These are phyloP conservation scores for Neoaliturus tenellus DNA, from an alignment of 2,888 invertebrate species.

Conservation along the genomic window DNA sequence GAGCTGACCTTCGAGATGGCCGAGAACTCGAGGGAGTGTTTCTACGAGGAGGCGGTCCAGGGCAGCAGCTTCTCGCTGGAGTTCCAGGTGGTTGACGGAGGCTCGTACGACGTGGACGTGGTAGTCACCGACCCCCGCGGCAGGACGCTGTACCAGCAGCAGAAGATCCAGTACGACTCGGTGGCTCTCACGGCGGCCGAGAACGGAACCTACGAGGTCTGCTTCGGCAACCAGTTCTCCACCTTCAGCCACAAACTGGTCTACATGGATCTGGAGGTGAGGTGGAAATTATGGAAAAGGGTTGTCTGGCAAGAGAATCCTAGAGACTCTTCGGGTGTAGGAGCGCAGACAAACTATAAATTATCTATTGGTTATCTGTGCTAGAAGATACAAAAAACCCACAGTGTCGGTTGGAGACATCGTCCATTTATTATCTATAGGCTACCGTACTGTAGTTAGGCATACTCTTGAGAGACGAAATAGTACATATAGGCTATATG, in stretches of 20 bases:
- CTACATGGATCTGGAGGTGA: constrained; percentile 98
- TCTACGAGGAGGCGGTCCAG: constrained; percentile 94
- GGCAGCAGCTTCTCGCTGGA: constrained; percentile 93
- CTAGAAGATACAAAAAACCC: no score
- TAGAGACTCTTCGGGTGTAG: no score
- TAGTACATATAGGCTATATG: no score
- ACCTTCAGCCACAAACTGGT: constrained; percentile 99
- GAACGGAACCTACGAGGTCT: constrained; percentile 88
- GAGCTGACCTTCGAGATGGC: constrained; percentile 98
- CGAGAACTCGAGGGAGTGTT: constrained; percentile 98
- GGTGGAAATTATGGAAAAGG: no score
- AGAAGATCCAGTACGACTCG: constrained; percentile 97
- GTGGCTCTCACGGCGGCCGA: constrained; percentile 87
- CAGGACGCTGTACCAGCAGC: constrained; percentile 92
- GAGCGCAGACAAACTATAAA: no score
- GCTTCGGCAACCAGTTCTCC: constrained; percentile 99
- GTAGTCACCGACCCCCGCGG: constrained; percentile 91
- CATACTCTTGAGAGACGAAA: no score
- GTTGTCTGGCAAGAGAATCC: no score
- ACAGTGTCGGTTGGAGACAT: no score
- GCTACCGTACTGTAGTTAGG: no score
- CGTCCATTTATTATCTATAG: no score
- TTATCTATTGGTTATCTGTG: no score
- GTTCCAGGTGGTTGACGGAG: constrained; percentile 99
- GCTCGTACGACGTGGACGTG: constrained; percentile 98